Evolutionary conservation across 2,888 invertebrate genomes (phyloP), one percentile per base, ranked within the genome.

Genomic region (Leptopterna dolabrata): DNA sequence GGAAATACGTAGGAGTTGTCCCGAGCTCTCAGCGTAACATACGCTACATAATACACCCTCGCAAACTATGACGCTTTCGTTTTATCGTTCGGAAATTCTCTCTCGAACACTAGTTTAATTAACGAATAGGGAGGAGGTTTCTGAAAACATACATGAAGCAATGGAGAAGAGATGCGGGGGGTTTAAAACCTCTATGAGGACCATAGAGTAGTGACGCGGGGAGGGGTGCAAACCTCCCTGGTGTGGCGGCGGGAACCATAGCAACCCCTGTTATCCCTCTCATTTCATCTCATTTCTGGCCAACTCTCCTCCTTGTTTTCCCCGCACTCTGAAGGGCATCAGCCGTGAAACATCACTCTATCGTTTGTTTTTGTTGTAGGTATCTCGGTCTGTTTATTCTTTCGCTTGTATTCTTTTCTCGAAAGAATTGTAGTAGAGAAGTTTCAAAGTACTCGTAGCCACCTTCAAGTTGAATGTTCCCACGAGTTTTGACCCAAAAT

Each of bases 241-340:
- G 73, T 41, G 73, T 76, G 73, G 73, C 73, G 73, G 73, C 73
- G 73, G 73, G 73, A 36, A 19, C 19, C 73, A 76, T 76, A 19
- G 36, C 73, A 76, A 76, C 73, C 36, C 30, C 30, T 36, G 36
- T 29, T 29, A 13, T 9, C 30, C 30, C 9, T 13, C 36, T 30
- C 73, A 11, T 41, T 76, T 76, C 73, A 76, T 76, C 41, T 76
- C 73, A 36, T 76, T 63, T 63, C 19, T 19, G 16, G 16, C 51
- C 14, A 51, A n/a, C n/a, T 51, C 63, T 19, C n/a, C 63, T 19
- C 55, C 24, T 13, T 11, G n/a, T 19, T 63, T 63, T 63, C 13
- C 63, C 63, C 63, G 63, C 63, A 24, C 63, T 63, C 24, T 24
- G 19, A n/a, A 24, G 63, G 63, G 63, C 19, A 63, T 63, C 63